Base-by-base conservation (phyloP, 2,797 vertebrate genomes). In the Cebuella pygmaea region DNA sequence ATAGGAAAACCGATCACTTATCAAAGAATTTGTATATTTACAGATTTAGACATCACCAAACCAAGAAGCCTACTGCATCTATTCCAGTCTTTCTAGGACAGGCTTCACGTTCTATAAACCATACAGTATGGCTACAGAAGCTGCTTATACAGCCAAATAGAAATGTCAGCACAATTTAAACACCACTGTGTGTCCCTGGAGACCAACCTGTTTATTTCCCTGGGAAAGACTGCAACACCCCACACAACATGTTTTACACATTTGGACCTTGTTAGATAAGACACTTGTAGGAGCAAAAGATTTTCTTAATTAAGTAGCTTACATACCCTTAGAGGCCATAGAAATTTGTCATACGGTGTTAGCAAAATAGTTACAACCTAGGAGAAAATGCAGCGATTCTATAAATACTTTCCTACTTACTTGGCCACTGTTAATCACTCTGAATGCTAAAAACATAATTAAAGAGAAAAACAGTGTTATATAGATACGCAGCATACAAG, bases 381-480 rank as follows among this genome's bases (percentile, higher is more conserved):
- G 82, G 41, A 70, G 74, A 82, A 95, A 94, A 93, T 52, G 67
- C 80, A 94, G 76, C 76, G 50, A 93, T 88, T 96, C 97, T 89
- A 70, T 36, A 96, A 96, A 96, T 22, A 36, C 88, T 94, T 96
- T 96, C 95, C 96, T 96, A 98, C 97, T 98, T 97, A 98, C 98
- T 96, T 97, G 92, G 96, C 95, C 97, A 97, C 5, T 93, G 97
- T 96, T 95, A 97, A 94, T 96, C 97, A 95, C 87, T 98, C 97
- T 97, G 97, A 95, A 52, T 89, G 97, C 97, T 97, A 96, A 97
- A 97, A 95, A 97, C 87, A 97, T 93, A 98, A 97, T 97, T 96
- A 95, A 95, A 97, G 95, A 97, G 97, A 97, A 94, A 97, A 94
- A 96, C 46, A 96, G 82, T 22, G 96, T 97, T 97, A 98, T 14